Conservation (phyloP, 1,140 invertebrate species). For the Lepidurus apus region DNA sequence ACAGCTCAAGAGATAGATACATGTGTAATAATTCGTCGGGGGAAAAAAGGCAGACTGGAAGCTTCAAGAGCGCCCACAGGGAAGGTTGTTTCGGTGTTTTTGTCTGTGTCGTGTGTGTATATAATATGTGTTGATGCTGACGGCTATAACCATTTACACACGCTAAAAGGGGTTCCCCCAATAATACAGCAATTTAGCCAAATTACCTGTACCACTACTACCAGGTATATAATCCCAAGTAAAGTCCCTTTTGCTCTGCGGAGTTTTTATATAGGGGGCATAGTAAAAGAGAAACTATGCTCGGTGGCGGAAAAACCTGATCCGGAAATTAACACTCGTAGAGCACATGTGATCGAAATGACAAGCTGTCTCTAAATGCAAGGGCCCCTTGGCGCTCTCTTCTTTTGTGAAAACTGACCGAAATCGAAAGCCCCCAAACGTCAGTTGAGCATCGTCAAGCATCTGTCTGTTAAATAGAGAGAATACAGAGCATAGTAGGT, state of each 20-base stretch:
- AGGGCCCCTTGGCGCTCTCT: background rate
- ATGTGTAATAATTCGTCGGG: background rate
- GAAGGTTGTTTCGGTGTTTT: background rate
- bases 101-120: slow-evolving; percentile 9
- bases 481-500: background rate
- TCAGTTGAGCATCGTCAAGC: slow-evolving; percentile 10
- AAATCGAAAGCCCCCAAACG: background rate
- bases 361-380: slow-evolving; percentile 2
- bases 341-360: background rate
- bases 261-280: background rate
- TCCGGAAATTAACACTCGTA: slow-evolving; percentile 9
- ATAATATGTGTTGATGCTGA: slow-evolving; percentile 10
- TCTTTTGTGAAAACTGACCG: background rate
- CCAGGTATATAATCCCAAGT: slow-evolving; percentile 12
- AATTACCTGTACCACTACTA: slow-evolving; percentile 13
- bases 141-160: slow-evolving; percentile 19
- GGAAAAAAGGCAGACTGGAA: background rate
- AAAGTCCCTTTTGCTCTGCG: background rate
- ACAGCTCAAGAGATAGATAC: too few relatives aligned
- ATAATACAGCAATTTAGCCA: slow-evolving; percentile 1
- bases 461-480: background rate
- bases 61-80: background rate
- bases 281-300: background rate
- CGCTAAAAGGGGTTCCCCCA: slow-evolving; percentile 15
- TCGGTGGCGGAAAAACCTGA: background rate